Conservation (phyloP, 2,113 vertebrate genomes). For the Erythrocercus mccallii region DNA sequence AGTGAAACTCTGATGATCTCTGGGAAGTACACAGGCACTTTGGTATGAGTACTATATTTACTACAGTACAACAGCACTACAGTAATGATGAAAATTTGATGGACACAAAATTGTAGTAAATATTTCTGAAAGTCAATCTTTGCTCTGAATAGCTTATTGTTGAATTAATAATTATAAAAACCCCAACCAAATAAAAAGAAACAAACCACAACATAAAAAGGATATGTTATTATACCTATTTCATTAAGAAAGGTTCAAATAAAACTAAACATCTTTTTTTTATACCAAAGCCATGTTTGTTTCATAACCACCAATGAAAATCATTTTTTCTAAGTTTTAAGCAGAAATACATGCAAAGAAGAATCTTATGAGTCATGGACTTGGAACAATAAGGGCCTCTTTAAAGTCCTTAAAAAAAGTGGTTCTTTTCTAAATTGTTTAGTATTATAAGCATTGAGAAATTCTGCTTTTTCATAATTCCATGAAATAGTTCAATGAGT, state of each 20-base stretch:
- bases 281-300: background rate
- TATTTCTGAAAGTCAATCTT: background rate
- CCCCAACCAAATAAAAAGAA: background rate
- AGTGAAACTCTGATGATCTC: background rate
- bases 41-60: background rate
- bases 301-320: background rate
- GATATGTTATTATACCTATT: background rate
- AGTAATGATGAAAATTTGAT: background rate
- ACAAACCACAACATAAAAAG: background rate
- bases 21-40: background rate
- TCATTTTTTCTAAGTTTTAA: background rate
- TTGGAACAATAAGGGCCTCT: background rate
- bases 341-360: background rate
- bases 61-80: background rate
- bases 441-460: background rate
- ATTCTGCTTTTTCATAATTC: background rate
- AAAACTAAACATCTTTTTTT: background rate
- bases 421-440: background rate
- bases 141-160: background rate
- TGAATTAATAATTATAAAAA: background rate
- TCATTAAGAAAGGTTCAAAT: background rate
- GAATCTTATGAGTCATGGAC: background rate
- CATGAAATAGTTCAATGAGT: background rate
- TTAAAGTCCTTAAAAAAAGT: background rate
- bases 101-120: background rate